Evolutionary conservation across 2,888 invertebrate species (phyloP).

Genomic region (Pimpla rufipes): DNA sequence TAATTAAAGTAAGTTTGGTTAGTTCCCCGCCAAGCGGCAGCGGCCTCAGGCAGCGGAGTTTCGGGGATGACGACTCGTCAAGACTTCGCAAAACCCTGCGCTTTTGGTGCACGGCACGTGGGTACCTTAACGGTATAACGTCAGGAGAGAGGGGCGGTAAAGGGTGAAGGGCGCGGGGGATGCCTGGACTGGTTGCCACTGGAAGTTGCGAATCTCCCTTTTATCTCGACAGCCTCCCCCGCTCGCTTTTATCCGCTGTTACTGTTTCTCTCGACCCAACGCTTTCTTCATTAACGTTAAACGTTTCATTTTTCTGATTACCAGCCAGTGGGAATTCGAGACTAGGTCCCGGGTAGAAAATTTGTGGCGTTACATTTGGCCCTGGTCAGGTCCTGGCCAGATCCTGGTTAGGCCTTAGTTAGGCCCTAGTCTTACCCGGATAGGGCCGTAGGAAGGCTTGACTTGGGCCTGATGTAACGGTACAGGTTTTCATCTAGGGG

Average conservation of each 20-base stretch:
- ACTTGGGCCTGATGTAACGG: too few relatives aligned
- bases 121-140: constrained; percentile 11
- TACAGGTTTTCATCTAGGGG: too few relatives aligned
- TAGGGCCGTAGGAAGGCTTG: too few relatives aligned
- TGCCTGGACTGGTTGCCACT: constrained; percentile 47
- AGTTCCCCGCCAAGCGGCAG: background rate
- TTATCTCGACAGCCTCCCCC: constrained; percentile 4
- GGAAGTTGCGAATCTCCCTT: constrained; percentile 15
- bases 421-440: too few relatives aligned
- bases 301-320: constrained; percentile 32
- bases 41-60: constrained; percentile 53
- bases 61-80: constrained; percentile 63
- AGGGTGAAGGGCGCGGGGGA: constrained; percentile 74
- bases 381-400: too few relatives aligned
- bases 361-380: too few relatives aligned
- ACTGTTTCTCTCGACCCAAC: constrained; percentile 22
- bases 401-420: too few relatives aligned
- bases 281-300: constrained; percentile 29
- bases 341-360: too few relatives aligned
- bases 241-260: constrained; percentile 36
- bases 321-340: constrained; percentile 19
- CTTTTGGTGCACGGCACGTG: constrained; percentile 17
- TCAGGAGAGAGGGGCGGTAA: constrained; percentile 31
- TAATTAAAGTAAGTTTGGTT: constrained; percentile 82
- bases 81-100: constrained; percentile 21